Evolutionary conservation across 2,797 vertebrate species (phyloP).

Genomic region (Fringilla coelebs): DNA sequence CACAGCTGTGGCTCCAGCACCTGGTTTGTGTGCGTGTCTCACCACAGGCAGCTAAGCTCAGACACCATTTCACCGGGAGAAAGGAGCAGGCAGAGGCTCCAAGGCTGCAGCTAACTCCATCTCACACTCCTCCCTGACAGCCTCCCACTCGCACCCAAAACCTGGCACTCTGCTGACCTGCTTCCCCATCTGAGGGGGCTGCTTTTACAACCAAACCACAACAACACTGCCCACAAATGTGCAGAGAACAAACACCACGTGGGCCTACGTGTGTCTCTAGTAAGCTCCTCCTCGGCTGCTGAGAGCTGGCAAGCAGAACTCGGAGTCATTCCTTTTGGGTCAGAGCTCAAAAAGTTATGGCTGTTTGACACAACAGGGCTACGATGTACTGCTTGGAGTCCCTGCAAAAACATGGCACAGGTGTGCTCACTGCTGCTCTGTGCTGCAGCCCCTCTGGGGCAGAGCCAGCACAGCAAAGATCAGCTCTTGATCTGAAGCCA

Average conservation of each 20-base stretch:
- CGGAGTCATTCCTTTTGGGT: background rate
- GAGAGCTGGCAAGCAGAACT: background rate
- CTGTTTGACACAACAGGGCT: background rate
- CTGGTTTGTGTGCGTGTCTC: background rate
- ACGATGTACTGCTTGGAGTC: background rate
- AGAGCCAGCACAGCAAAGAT: accelerated
- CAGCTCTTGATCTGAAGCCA: background rate
- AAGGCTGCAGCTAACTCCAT: background rate
- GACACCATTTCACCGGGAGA: background rate
- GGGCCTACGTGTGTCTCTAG: background rate
- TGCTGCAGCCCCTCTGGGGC: background rate
- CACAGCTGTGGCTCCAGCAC: background rate
- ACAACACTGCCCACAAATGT: constrained; percentile 13
- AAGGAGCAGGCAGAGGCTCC: background rate
- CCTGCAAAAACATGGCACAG: background rate
- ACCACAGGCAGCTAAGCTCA: background rate
- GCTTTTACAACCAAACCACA: constrained; percentile 24
- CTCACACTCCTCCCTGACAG: background rate
- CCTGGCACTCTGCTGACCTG: background rate
- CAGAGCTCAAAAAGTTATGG: background rate
- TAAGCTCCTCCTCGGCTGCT: background rate
- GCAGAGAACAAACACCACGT: background rate
- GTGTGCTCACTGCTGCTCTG: background rate
- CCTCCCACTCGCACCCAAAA: background rate
- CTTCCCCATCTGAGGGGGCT: background rate